Evolutionary conservation across 2,888 invertebrate species (phyloP).

Genomic region (Phyllotreta cruciferae): DNA sequence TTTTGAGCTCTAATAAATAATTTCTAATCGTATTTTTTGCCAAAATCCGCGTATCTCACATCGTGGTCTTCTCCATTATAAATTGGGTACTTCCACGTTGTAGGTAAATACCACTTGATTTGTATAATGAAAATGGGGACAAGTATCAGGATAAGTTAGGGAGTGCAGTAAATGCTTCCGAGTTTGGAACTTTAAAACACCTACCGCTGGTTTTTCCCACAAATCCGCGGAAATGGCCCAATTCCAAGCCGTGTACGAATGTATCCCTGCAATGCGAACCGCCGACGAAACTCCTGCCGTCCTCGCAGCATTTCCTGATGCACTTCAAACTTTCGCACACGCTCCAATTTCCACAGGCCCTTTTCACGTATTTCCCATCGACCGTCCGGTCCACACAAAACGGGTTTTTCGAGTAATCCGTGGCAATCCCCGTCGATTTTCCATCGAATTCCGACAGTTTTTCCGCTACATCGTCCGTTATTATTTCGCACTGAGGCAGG

Average conservation of each 20-base stretch:
- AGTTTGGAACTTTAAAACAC: background rate
- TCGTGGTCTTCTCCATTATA: too few relatives aligned
- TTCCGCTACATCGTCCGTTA: constrained; percentile 35
- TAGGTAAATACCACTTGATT: too few relatives aligned
- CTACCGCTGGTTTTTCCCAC: constrained; percentile 33
- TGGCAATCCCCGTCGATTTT: too few relatives aligned
- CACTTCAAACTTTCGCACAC: constrained; percentile 51
- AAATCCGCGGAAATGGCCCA: constrained; percentile 35
- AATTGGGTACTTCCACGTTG: too few relatives aligned
- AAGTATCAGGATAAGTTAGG: background rate
- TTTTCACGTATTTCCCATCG: constrained; percentile 37
- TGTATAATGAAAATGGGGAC: too few relatives aligned
- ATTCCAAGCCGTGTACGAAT: constrained; percentile 46
- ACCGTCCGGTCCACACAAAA: constrained; percentile 45
- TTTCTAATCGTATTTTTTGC: too few relatives aligned
- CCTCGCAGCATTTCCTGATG: constrained; percentile 65
- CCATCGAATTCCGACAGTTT: too few relatives aligned
- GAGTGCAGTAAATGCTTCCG: too few relatives aligned
- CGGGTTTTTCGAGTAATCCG: background rate
- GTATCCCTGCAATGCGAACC: constrained; percentile 47
- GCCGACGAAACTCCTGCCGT: constrained; percentile 61
- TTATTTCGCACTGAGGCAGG: constrained; percentile 44
- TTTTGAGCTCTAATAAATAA: too few relatives aligned
- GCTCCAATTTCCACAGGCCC: constrained; percentile 44
- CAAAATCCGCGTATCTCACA: too few relatives aligned